Evolutionary conservation across 2,113 vertebrate species (phyloP).

Genomic region (Pelecanus crispus): DNA sequence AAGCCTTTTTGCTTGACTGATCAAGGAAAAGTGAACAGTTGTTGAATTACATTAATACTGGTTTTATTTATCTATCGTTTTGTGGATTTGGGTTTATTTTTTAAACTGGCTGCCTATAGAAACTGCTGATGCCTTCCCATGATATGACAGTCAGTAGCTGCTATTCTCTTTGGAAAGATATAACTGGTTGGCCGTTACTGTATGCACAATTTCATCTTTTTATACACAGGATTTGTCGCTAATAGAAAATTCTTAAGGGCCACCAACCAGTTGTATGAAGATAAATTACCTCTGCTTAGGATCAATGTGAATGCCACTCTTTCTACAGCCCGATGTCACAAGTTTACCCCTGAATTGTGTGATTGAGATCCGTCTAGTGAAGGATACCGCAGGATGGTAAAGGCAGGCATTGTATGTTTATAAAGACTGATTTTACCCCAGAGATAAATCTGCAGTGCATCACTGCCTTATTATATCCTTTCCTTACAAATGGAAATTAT

Average conservation of each 20-base stretch:
- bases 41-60: not conserved
- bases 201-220: not conserved
- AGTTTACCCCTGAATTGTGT: not conserved
- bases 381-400: not conserved
- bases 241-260: not conserved
- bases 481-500: constrained; percentile 67
- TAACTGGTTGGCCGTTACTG: not conserved
- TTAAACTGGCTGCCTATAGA: not conserved
- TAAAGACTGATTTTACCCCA: constrained; percentile 31
- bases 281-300: constrained; percentile 17
- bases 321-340: not conserved
- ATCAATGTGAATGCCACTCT: not conserved
- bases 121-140: not conserved
- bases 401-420: constrained; percentile 5
- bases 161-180: not conserved
- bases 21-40: constrained; percentile 9
- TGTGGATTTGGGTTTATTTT: not conserved
- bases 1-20: not conserved
- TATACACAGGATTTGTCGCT: not conserved
- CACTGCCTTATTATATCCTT: constrained; percentile 40
- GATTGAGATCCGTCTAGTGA: not conserved
- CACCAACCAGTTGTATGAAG: not conserved
- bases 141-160: not conserved
- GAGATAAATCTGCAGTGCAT: constrained; percentile 40
- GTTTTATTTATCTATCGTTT: not conserved